These are phyloP conservation scores for Platypus cylindrus DNA, from an alignment of 2,888 invertebrate species.

Conservation along the genomic window DNA sequence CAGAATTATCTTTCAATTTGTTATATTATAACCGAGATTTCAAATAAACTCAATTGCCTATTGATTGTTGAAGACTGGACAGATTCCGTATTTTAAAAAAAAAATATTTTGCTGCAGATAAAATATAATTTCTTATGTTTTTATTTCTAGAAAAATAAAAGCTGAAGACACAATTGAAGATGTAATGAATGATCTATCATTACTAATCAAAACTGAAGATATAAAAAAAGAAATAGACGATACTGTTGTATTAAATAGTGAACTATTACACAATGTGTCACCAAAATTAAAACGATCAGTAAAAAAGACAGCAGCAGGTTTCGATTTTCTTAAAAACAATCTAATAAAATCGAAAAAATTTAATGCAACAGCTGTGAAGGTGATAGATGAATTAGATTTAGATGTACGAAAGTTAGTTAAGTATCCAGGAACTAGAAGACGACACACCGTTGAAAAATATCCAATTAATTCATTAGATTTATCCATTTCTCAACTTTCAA, in stretches of 20 bases:
- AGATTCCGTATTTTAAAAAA: no score
- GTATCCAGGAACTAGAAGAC: conserved; percentile 22
- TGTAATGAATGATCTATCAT: conserved; percentile 30
- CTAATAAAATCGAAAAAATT: conserved; percentile 29
- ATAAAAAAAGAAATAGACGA: conserved; percentile 25
- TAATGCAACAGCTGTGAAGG: conserved; percentile 28
- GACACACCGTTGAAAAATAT: conserved; percentile 35
- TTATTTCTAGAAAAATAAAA: conserved; percentile 17
- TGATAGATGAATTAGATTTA: conserved; percentile 34
- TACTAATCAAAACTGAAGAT: conserved; percentile 24
- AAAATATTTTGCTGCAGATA: no score
- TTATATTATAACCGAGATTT: no score
- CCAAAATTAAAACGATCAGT: conserved; percentile 23
- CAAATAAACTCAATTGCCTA: no score
- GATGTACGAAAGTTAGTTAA: conserved; percentile 27
- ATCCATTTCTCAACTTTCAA: conserved; percentile 13
- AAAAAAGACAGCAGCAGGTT: conserved; percentile 20
- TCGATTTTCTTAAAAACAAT: conserved; percentile 24
- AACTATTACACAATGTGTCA: no score
- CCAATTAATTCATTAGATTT: conserved; percentile 23
- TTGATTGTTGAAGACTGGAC: no score
- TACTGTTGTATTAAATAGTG: conserved; percentile 22
- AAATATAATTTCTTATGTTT: conserved; percentile 3
- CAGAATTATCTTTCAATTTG: no score
- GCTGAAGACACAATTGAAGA: conserved; percentile 27